A percentile compares a stretch with the other conserved stretches of the same genome.
Conservation (phyloP, 2,888 invertebrate species). For the Xanthorhoe designata region DNA sequence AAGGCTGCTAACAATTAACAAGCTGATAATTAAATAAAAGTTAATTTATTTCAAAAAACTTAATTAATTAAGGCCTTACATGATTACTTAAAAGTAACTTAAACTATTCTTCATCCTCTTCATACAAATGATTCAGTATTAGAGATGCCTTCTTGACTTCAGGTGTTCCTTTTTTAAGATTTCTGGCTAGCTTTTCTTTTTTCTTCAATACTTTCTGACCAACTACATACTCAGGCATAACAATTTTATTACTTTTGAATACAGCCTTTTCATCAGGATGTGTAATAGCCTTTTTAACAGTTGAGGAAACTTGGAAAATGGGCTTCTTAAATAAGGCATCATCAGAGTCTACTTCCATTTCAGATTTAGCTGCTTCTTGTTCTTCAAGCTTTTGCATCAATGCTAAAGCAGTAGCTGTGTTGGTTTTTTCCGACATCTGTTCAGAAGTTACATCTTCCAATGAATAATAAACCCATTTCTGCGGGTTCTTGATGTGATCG, state of each 20-base stretch:
- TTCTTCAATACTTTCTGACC: conserved; percentile 83
- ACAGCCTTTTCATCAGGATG: conserved; percentile 64
- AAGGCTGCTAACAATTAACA: too few relatives aligned
- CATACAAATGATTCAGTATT: conserved; percentile 79
- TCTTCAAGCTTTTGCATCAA: conserved; percentile 89
- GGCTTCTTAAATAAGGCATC: conserved; percentile 74
- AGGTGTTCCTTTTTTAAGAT: conserved; percentile 40
- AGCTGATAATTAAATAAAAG: not conserved
- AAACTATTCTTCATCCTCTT: conserved; percentile 52
- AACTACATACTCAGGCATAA: conserved; percentile 94
- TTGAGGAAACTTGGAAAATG: conserved; percentile 68
- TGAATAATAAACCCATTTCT: conserved; percentile 93
- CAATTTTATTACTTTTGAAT: conserved; percentile 88
- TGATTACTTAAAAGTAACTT: conserved; percentile 2
- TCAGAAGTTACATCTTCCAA: conserved; percentile 90
- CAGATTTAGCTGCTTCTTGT: conserved; percentile 59
- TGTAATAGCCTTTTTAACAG: conserved; percentile 56
- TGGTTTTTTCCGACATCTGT: conserved; percentile 92
- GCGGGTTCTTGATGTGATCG: conserved; percentile 89
- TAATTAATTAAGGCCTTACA: conserved; percentile 3
- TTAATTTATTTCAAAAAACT: conserved; percentile 5
- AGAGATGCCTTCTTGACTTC: conserved; percentile 62
- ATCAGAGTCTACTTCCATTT: conserved; percentile 61
- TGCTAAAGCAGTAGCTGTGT: conserved; percentile 91
- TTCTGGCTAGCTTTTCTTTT: conserved; percentile 69